Conservation (phyloP, 2,888 invertebrate species). For the Hedya salicella region DNA sequence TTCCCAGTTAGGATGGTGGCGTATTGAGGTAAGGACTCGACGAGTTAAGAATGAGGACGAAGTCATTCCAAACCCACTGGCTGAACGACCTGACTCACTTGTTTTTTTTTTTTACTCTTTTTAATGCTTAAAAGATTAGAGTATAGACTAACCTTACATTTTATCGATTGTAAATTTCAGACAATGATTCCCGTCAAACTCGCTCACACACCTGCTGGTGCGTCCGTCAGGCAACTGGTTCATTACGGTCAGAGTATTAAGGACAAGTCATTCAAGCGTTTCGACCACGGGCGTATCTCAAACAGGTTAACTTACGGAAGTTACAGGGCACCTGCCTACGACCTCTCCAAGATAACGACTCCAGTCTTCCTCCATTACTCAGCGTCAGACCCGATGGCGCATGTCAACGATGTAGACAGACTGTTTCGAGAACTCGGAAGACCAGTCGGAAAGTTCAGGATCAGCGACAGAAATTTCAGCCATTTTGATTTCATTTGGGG, state of each 20-base stretch:
- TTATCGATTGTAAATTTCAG: constrained; percentile 62
- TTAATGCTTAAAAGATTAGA: too few relatives aligned
- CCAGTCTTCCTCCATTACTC: constrained; percentile 89
- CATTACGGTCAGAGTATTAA: constrained; percentile 89
- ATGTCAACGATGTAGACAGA: constrained; percentile 81
- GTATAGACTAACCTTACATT: too few relatives aligned
- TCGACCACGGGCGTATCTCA: constrained; percentile 80
- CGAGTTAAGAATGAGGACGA: too few relatives aligned
- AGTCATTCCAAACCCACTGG: too few relatives aligned
- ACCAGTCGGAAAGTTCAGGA: constrained; percentile 82
- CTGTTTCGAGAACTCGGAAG: constrained; percentile 82
- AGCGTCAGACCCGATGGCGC: constrained; percentile 87
- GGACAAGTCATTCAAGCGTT: constrained; percentile 82
- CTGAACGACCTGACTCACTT: too few relatives aligned
- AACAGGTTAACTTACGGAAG: constrained; percentile 85
- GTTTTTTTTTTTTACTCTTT: too few relatives aligned
- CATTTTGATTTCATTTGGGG: constrained; percentile 90
- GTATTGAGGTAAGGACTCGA: too few relatives aligned
- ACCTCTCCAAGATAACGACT: constrained; percentile 81
- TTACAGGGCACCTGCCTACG: constrained; percentile 84
- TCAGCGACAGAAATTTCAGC: constrained; percentile 85
- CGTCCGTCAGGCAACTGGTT: constrained; percentile 87
- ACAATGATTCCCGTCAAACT: constrained; percentile 88
- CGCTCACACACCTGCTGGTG: constrained; percentile 88
- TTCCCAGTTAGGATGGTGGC: too few relatives aligned